Percentiles rank a stretch among this genome's conserved stretches.
These are phyloP conservation scores for Anabas testudineus DNA, from an alignment of 2,797 vertebrate species.

Conservation along the genomic window DNA sequence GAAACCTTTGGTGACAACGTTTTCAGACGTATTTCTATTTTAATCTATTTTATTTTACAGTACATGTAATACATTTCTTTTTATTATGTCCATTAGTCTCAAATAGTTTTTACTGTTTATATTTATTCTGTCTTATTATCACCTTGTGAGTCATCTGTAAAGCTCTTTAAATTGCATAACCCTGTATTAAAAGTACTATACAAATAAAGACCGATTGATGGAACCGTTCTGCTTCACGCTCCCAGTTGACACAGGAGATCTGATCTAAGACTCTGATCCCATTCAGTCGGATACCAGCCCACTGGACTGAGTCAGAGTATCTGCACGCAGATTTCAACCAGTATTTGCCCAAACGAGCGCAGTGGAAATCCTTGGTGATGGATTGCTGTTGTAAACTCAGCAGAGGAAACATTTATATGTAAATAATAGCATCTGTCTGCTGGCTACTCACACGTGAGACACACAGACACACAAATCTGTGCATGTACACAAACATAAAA, in stretches of 20 bases:
- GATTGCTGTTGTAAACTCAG: slow-evolving; percentile 64
- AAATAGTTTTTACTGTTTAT: background rate
- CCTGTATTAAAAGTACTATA: background rate
- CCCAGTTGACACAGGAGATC: slow-evolving; percentile 23
- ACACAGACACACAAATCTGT: slow-evolving; percentile 24
- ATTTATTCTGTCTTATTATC: no score
- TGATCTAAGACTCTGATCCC: slow-evolving; percentile 24
- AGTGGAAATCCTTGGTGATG: slow-evolving; percentile 59
- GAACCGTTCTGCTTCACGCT: slow-evolving; percentile 7
- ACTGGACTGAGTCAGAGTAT: slow-evolving; percentile 20
- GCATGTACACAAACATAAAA: slow-evolving; percentile 12
- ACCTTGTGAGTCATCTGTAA: background rate
- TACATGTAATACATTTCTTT: no score
- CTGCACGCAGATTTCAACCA: slow-evolving; percentile 1
- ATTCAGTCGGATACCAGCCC: slow-evolving; percentile 16
- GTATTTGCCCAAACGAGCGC: slow-evolving; percentile 17
- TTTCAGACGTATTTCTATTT: no score
- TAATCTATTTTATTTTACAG: no score
- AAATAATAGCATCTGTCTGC: slow-evolving; percentile 77
- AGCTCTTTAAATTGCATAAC: background rate
- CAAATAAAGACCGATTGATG: background rate
- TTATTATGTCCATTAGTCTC: no score
- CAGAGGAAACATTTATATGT: slow-evolving; percentile 71
- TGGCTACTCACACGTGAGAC: slow-evolving; percentile 51
- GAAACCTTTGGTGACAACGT: background rate